phyloP scores from a whole-genome alignment of 2,113 vertebrate species.

The Todiramphus chloris region DNA sequence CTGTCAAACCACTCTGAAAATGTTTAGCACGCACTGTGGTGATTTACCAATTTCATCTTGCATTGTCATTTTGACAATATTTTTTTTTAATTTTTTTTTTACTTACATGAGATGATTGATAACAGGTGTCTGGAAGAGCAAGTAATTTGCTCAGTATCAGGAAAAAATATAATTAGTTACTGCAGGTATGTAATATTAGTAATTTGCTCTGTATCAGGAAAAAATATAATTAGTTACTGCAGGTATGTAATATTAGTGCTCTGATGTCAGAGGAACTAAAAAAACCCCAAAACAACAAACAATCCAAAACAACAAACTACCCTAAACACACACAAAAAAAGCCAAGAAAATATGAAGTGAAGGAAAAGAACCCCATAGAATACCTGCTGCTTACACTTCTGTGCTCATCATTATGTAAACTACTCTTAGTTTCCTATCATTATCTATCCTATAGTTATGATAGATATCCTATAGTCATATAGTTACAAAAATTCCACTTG shows the following conservation, averaged over 20 bases:
- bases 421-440: not conserved
- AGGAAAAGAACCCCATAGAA: accelerated
- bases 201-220: not conserved
- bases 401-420: not conserved
- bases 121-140: not conserved
- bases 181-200: not conserved
- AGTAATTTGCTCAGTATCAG: not conserved
- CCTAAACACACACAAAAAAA: not conserved
- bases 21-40: not conserved
- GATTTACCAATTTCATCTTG: not conserved
- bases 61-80: not conserved
- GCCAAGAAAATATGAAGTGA: not conserved
- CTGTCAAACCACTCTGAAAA: not conserved
- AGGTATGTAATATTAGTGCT: not conserved
- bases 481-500: not conserved
- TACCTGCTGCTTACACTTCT: not conserved
- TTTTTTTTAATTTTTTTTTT: not conserved
- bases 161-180: not conserved
- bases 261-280: not conserved
- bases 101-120: not conserved
- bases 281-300: not conserved
- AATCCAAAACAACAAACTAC: no score
- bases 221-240: not conserved
- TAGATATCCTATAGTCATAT: not conserved
- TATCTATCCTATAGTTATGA: not conserved